These are phyloP conservation scores for Uloborus plumipes DNA, from an alignment of 2,888 invertebrate species.

Conservation along the genomic window DNA sequence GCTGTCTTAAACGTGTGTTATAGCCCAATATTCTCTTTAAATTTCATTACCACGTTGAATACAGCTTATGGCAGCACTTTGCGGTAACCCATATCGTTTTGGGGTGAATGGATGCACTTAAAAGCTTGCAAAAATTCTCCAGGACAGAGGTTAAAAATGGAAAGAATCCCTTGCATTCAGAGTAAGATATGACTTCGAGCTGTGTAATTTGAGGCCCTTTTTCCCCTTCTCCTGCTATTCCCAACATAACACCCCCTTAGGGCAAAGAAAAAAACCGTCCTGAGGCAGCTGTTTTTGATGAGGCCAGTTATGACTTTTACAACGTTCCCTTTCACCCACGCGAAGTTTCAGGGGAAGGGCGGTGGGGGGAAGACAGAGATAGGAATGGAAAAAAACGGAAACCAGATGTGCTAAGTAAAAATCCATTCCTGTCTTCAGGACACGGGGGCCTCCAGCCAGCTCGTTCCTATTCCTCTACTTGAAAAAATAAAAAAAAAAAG, in stretches of 20 bases:
- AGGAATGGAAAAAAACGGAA: slow-evolving; percentile 22
- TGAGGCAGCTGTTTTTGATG: slow-evolving; percentile 57
- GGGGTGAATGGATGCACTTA: too few relatives aligned
- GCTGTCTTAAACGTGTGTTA: too few relatives aligned
- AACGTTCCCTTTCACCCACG: slow-evolving; percentile 52
- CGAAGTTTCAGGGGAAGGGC: slow-evolving; percentile 11
- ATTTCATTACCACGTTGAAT: too few relatives aligned
- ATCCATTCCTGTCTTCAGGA: slow-evolving; percentile 47
- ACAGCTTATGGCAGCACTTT: too few relatives aligned
- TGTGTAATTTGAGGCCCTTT: slow-evolving; percentile 30
- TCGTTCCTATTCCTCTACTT: slow-evolving; percentile 18
- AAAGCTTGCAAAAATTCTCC: too few relatives aligned
- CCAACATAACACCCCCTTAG: not conserved
- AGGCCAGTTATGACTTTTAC: slow-evolving; percentile 61
- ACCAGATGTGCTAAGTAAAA: slow-evolving; percentile 50
- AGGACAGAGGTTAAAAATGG: too few relatives aligned
- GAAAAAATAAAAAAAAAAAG: too few relatives aligned
- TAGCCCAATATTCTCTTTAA: too few relatives aligned
- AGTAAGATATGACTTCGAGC: slow-evolving; percentile 20
- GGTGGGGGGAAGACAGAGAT: too few relatives aligned
- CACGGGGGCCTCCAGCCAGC: slow-evolving; percentile 15
- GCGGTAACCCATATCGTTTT: too few relatives aligned
- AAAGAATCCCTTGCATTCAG: not conserved
- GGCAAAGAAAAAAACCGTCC: slow-evolving; percentile 15
- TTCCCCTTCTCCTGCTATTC: slow-evolving; percentile 14